A percentile compares a stretch with the other conserved stretches of the same genome.
Evolutionary conservation across 2,113 vertebrate species (phyloP).

Genomic region (Benitochromis conjunctus): DNA sequence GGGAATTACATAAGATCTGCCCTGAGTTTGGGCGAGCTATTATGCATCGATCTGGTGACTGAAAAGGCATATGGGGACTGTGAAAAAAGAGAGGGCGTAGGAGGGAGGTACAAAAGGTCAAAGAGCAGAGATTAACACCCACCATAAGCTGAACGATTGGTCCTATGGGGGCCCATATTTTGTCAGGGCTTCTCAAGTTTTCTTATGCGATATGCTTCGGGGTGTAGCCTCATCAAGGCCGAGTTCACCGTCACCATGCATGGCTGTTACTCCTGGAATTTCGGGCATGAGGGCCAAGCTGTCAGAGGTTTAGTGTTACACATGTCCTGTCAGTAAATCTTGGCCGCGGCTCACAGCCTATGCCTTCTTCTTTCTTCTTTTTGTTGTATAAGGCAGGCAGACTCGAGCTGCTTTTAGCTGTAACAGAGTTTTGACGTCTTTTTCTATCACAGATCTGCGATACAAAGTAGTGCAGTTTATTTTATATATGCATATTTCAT

Average conservation of each 20-base stretch:
- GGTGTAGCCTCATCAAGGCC: constrained; percentile 49
- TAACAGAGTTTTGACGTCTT: neutral
- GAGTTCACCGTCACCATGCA: constrained; percentile 46
- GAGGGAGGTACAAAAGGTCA: constrained; percentile 14
- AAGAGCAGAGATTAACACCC: constrained; percentile 35
- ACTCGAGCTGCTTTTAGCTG: neutral
- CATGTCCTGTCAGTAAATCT: constrained; percentile 45
- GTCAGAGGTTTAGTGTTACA: constrained; percentile 58
- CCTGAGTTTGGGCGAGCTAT: constrained; percentile 8
- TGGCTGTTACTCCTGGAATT: constrained; percentile 60
- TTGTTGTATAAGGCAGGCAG: neutral
- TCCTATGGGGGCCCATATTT: constrained; percentile 27
- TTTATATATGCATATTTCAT: neutral
- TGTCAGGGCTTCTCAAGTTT: constrained; percentile 44
- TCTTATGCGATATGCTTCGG: constrained; percentile 31
- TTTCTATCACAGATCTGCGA: neutral
- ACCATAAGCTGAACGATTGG: neutral
- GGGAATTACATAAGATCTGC: constrained; percentile 62
- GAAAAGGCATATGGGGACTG: constrained; percentile 23
- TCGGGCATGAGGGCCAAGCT: constrained; percentile 52
- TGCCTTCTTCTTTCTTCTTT: constrained; percentile 4
- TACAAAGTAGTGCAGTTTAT: neutral
- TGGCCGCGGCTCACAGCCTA: neutral
- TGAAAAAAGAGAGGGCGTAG: neutral
- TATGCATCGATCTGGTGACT: constrained; percentile 8